Evolutionary conservation across 2,113 vertebrate species (phyloP), one percentile per base, ranked within the genome.

Genomic region (Diphyllodes magnificus): DNA sequence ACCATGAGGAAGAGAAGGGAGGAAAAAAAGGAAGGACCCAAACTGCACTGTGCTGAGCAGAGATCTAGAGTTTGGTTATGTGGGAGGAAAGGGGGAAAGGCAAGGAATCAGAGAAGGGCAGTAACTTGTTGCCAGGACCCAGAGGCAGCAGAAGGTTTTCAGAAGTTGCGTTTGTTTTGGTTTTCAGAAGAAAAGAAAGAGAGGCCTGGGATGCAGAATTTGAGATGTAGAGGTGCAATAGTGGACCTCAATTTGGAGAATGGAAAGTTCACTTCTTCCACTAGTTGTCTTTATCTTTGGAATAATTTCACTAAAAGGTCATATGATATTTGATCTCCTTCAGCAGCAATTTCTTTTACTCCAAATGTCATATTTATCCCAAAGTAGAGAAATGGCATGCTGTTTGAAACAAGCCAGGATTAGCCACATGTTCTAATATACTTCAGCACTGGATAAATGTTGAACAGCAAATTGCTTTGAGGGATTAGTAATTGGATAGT

Each of bases 401-500:
- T 88, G 80, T 40, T 85, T 92, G 77, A 88, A 83, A 66, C 79
- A 68, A 90, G 91, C 77, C 50, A 22, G 92, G 90, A 91, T 94
- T 92, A 96, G 71, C 72, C 80, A 70, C 12, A 0, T 76, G 73
- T 73, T 93, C 75, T 73, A 28, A 72, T 71, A 39, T 5, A 71
- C 86, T 92, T 61, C 69, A 81, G 82, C 70, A 6, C 50, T 80
- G 92, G 93, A 85, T 92, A 90, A 88, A 70, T 81, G 90, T 70
- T 90, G 88, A 94, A 65, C 91, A 92, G 86, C 87, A 94, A 92
- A 95, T 95, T 92, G 86, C 92, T 94, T 56, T 60, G 90, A 86
- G 78, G 84, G 92, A 94, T 94, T 95, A 93, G 85, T 79, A 92
- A 96, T 45, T 81, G 91, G 91, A 96, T 93, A 88, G 90, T 8